Percentiles rank a stretch among this genome's conserved stretches.
These are phyloP conservation scores for Conchocele bisecta DNA, from an alignment of 2,888 invertebrate species.

Conservation along the genomic window DNA sequence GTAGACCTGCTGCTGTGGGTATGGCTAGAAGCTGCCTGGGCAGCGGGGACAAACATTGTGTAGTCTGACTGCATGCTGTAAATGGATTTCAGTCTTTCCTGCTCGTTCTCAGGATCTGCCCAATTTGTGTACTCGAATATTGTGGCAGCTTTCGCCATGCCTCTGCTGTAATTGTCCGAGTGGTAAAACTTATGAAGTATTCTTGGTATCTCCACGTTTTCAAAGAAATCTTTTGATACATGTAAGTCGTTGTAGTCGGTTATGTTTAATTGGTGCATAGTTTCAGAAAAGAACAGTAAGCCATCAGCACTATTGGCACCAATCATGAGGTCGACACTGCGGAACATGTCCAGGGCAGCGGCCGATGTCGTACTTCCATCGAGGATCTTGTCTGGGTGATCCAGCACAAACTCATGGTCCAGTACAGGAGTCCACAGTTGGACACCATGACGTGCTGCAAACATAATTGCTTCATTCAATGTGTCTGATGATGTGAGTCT, in stretches of 20 bases:
- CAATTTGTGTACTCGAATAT: conserved; percentile 13
- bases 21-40: not conserved
- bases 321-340: conserved; percentile 16
- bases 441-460: not conserved
- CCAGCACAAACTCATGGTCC: conserved; percentile 11
- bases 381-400: not conserved
- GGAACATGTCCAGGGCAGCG: conserved; percentile 10
- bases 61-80: not conserved
- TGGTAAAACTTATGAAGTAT: not conserved
- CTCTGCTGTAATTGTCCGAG: not conserved
- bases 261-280: not conserved
- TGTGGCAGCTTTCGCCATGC: not conserved
- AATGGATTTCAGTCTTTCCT: not conserved
- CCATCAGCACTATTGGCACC: conserved; percentile 18
- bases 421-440: conserved; percentile 2
- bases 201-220: not conserved
- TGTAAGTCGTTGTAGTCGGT: not conserved
- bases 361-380: not conserved
- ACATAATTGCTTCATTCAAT: not conserved
- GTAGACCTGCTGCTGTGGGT: not conserved
- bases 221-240: not conserved
- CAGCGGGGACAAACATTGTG: not conserved
- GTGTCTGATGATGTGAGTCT: not conserved
- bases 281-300: not conserved
- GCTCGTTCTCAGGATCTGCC: not conserved